Evolutionary conservation across 2,797 vertebrate genomes (phyloP).

Genomic region (Gambelia wislizenii): DNA sequence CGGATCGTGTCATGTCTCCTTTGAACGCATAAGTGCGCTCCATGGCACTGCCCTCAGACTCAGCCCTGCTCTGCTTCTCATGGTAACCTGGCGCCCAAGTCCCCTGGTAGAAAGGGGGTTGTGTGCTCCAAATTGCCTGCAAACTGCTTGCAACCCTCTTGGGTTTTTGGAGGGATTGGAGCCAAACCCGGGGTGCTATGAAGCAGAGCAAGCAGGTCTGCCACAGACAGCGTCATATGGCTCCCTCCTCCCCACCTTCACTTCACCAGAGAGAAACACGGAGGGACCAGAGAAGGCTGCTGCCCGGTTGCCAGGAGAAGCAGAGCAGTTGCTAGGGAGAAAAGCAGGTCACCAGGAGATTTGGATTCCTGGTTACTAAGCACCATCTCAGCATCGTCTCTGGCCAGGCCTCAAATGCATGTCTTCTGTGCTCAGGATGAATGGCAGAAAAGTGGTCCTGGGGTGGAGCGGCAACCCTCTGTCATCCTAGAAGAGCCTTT

Average conservation of each 20-base stretch:
- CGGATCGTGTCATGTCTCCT: constrained; percentile 59
- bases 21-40: not conserved
- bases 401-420: not conserved
- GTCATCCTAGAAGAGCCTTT: no score
- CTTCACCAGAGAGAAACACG: constrained; percentile 39
- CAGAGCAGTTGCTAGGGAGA: constrained; percentile 77
- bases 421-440: not conserved
- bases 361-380: constrained; percentile 53
- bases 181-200: constrained; percentile 28
- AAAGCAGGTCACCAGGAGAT: constrained; percentile 71
- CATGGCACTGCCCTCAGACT: not conserved
- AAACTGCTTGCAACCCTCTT: no score
- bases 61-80: not conserved
- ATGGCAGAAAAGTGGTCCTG: no score
- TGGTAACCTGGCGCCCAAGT: no score
- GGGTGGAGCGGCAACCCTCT: no score
- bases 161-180: no score
- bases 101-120: no score
- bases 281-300: constrained; percentile 45
- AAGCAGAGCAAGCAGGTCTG: constrained; percentile 24
- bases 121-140: no score
- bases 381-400: not conserved
- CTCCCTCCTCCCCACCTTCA: not conserved
- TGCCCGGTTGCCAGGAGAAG: constrained; percentile 81
- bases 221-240: constrained; percentile 18